Conservation (phyloP, 1,140 invertebrate genomes). For the Drosophila varians region DNA sequence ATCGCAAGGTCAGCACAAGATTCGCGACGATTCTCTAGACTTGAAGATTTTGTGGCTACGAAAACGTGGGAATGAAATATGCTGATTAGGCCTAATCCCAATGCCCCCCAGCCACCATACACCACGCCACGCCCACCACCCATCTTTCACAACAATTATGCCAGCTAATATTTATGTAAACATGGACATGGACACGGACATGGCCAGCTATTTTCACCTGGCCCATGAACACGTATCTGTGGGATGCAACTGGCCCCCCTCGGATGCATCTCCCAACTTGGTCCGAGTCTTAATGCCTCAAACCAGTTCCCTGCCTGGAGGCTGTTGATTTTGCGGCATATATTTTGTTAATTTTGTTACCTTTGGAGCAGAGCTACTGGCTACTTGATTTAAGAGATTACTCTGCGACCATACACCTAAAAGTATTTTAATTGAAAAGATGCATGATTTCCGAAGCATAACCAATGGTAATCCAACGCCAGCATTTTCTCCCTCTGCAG, state of each 20-base stretch:
- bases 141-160: conserved; percentile 64
- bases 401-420: conserved; percentile 10
- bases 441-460: too few relatives aligned
- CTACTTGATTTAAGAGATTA: conserved; percentile 55
- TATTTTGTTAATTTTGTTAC: conserved; percentile 49
- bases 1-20: conserved; percentile 25
- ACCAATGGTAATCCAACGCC: too few relatives aligned
- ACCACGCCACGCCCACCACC: conserved; percentile 41
- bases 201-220: conserved; percentile 36
- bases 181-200: conserved; percentile 2
- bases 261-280: conserved; percentile 13
- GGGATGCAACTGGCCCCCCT: conserved; percentile 34
- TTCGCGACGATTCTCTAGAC: conserved; percentile 26
- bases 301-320: conserved; percentile 51
- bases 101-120: neutral
- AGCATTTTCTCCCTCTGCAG: neutral
- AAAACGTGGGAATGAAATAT: conserved; percentile 45
- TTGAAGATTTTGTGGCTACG: too few relatives aligned
- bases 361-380: conserved; percentile 31
- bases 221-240: conserved; percentile 29
- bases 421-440: neutral
- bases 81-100: conserved; percentile 51
- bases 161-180: conserved; percentile 51
- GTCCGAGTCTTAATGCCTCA: conserved; percentile 40
- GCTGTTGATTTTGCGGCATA: conserved; percentile 47